Evolutionary conservation across 1,140 invertebrate genomes (phyloP), one percentile per base, ranked within the genome.

Genomic region (Triops cancriformis): DNA sequence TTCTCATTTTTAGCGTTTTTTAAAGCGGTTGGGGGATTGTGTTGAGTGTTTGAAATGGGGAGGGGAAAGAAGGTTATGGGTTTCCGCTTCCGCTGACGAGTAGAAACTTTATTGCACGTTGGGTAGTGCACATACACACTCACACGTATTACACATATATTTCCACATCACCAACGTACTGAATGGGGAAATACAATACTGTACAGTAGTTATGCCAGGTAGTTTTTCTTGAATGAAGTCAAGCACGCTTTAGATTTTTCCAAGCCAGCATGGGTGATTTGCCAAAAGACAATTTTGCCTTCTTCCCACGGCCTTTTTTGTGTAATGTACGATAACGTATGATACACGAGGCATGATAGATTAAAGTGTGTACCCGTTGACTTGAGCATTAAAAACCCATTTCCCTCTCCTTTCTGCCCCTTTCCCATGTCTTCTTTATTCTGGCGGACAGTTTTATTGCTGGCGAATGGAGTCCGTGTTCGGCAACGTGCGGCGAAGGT

Each of bases 401-500:
- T 64, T 64, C 23, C 14, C 23, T 23, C n/a, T n/a, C n/a, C n/a
- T n/a, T n/a, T n/a, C n/a, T n/a, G n/a, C n/a, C n/a, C n/a, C 43
- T 45, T 45, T 45, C 43, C 51, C 51, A 64, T 64, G 14, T 64
- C 23, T n/a, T n/a, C n/a, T 37, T 37, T 37, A 37, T 37, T 4
- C 7, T 37, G 31, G 2, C 2, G 10, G 79, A 9, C 81, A 93
- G 92, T 81, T 94, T 90, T 83, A 89, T 92, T 73, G 86, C 89
- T 14, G 89, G 91, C 43, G 90, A 93, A 76, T 98, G 95, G 95
- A 91, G 93, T 11, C 88, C 92, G 4, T 98, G 96, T 85, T 94
- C 91, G 80, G 92, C 92, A 0, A 91, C 91, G 0, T 98, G 96
- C 83, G 95, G 95, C 0, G 92, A 95, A 83, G 96, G 95, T 0